Conservation (phyloP, 2,797 vertebrate genomes). For the Parauchenoglanis punctatus region DNA sequence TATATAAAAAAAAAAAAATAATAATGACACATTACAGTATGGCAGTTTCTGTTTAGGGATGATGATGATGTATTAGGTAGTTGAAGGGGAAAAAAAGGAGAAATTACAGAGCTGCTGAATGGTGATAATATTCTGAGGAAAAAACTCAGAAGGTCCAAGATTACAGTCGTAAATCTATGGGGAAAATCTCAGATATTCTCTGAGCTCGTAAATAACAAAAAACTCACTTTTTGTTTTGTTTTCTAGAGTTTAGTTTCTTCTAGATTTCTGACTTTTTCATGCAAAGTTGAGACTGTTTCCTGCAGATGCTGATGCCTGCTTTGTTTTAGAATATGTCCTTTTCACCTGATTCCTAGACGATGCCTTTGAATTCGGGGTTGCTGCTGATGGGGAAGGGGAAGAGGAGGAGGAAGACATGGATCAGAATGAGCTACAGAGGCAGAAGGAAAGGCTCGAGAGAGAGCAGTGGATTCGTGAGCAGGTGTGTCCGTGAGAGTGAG, state of each 20-base stretch:
- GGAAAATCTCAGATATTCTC: no score
- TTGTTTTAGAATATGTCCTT: not conserved
- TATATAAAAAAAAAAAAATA: no score
- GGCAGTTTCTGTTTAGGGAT: not conserved
- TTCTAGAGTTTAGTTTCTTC: no score
- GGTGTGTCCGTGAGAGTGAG: slow-evolving; percentile 67
- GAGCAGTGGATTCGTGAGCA: slow-evolving; percentile 95
- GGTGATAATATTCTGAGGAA: no score
- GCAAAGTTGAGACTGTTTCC: not conserved
- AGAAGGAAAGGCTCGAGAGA: slow-evolving; percentile 88
- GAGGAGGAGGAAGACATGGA: slow-evolving; percentile 82
- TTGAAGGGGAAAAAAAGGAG: no score
- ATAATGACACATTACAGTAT: not conserved
- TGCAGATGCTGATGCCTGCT: not conserved
- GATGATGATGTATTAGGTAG: no score
- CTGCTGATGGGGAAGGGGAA: slow-evolving; percentile 80
- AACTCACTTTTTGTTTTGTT: no score
- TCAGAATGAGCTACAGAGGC: slow-evolving; percentile 83
- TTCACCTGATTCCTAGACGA: slow-evolving; percentile 74
- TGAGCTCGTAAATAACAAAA: no score
- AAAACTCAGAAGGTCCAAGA: no score
- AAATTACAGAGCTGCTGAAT: no score
- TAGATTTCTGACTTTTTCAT: no score
- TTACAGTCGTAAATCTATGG: no score
- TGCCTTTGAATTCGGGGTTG: slow-evolving; percentile 77